Percentiles rank a stretch among this genome's conserved stretches.
Conservation (phyloP, 2,888 invertebrate genomes). For the Empis stercorea region DNA sequence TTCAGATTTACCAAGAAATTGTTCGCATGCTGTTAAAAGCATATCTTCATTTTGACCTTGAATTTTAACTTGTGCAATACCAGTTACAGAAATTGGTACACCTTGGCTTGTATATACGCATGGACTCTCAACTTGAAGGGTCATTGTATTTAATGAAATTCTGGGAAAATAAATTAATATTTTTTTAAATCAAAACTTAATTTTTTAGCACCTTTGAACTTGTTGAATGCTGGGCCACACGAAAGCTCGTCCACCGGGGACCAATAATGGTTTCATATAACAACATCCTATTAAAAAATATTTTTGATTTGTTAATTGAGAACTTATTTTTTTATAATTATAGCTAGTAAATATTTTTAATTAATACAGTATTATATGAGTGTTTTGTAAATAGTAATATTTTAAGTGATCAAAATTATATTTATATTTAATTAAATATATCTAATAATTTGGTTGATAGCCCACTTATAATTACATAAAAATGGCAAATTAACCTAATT, state of each 20-base stretch:
- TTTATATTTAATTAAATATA: too few species aligned
- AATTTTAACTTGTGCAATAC: slow-evolving; percentile 88
- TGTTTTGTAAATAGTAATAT: too few species aligned
- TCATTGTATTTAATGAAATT: slow-evolving; percentile 95
- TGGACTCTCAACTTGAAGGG: slow-evolving; percentile 87
- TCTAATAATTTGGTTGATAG: too few species aligned
- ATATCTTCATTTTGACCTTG: slow-evolving; percentile 64
- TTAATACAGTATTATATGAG: too few species aligned
- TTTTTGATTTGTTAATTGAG: too few species aligned
- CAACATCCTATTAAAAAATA: slow-evolving; percentile 67
- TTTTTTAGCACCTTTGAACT: slow-evolving; percentile 52
- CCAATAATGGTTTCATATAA: slow-evolving; percentile 80
- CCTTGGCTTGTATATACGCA: slow-evolving; percentile 94
- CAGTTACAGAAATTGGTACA: slow-evolving; percentile 93
- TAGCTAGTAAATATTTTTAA: too few species aligned
- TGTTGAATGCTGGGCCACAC: slow-evolving; percentile 89
- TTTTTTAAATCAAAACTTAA: not conserved
- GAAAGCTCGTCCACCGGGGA: slow-evolving; percentile 93
- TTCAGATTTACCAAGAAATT: slow-evolving; percentile 81
- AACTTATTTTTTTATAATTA: too few species aligned
- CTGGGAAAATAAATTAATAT: slow-evolving; percentile 40
- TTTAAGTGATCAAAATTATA: too few species aligned
- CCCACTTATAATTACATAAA: too few species aligned
- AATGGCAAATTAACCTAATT: too few species aligned
- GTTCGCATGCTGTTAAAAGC: slow-evolving; percentile 76